These are phyloP conservation scores for Macrosiphum euphorbiae DNA, from an alignment of 2,888 invertebrate species.

Conservation along the genomic window DNA sequence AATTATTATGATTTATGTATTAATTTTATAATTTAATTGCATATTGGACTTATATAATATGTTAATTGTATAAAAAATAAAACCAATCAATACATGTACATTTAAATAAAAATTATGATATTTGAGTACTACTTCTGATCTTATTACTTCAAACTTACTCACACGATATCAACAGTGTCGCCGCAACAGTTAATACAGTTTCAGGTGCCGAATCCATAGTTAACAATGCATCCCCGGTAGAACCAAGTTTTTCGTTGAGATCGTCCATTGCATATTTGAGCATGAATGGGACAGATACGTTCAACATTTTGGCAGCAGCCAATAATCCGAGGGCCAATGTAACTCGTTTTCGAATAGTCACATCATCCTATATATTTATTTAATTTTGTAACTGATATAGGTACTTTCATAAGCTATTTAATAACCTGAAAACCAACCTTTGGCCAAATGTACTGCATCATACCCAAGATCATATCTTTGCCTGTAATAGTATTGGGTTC, in stretches of 20 bases:
- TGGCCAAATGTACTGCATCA: constrained; percentile 96
- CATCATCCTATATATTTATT: constrained; percentile 76
- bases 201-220: constrained; percentile 85
- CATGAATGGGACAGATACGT: constrained; percentile 93
- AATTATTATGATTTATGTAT: too few relatives aligned
- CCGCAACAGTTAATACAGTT: constrained; percentile 83
- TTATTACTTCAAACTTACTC: constrained; percentile 69
- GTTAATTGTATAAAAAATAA: too few relatives aligned
- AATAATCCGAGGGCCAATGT: constrained; percentile 84
- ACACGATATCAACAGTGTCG: constrained; percentile 90
- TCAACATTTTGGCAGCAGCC: constrained; percentile 87
- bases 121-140: neutral
- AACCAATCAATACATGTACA: too few relatives aligned
- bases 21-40: too few relatives aligned
- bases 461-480: constrained; percentile 85
- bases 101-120: too few relatives aligned
- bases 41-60: too few relatives aligned
- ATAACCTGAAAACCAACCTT: constrained; percentile 74
- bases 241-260: constrained; percentile 77
- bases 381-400: constrained; percentile 8
- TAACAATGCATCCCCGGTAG: constrained; percentile 74
- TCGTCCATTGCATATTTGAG: constrained; percentile 95
- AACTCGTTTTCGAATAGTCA: constrained; percentile 82
- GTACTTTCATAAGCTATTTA: constrained; percentile 40
- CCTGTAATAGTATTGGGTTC: constrained; percentile 77